Base-by-base conservation (phyloP, 2,888 invertebrate genomes). In the Miltochrista miniata region DNA sequence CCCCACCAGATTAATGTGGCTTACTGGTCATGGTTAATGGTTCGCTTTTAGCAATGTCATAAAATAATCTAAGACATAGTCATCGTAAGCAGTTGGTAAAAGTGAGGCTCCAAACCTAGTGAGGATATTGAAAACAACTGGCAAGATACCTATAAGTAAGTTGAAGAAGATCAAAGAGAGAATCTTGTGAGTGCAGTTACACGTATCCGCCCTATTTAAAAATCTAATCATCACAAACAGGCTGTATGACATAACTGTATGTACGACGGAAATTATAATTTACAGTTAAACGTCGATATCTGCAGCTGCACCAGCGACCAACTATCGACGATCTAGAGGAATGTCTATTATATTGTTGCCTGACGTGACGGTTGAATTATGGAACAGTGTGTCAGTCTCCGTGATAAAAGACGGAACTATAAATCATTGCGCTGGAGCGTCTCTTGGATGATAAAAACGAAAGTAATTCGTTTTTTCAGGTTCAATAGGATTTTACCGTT, bases 341-440 rank as follows among this genome's bases (percentile, higher is more conserved):
- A 44, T n/a, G 36, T 9, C 36, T 13, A 30, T 41, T 34, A 18
- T 34, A 12, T 12, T 42, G 4, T 12, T 11, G 24, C 31, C 3
- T 36, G 14, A 36, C 13, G 14, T 45, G 45, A 11, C 29, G 45
- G 35, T 34, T 36, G 45, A 45, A 41, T 50, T 45, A 44, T 50
- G 29, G 40, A 50, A 30, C 41, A 40, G 36, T 40, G 36, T 35
- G 36, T 41, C 40, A 24, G 35, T 35, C 40, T 31, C 31, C 5
- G 18, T 41, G 45, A 50, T 45, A 50, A 41, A 50, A 18, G 15
- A 18, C 18, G 39, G 2, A 2, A 36, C 34, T 12, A 45, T 51
- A 24, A 24, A 24, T 24, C 18, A 24, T 24, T 5, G 5, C 18
- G 5, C 18, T n/a, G 18, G 18, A 24, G 18, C 18, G 2, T 24